A percentile compares a stretch with the other conserved stretches of the same genome.
Evolutionary conservation across 2,888 invertebrate species (phyloP).

Genomic region (Antheraea assamensis): DNA sequence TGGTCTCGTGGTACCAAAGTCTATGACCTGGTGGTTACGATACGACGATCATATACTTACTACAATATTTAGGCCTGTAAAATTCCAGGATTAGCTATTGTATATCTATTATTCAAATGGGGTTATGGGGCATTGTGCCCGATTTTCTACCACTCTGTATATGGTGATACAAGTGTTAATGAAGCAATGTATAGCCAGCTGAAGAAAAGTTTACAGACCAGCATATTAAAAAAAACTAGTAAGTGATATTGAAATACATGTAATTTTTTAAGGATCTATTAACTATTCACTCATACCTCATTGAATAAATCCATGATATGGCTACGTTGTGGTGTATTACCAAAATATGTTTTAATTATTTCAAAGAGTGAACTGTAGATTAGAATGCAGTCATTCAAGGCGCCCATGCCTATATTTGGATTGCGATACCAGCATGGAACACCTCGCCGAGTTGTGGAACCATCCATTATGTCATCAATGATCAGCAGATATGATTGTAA

Average conservation of each 20-base stretch:
- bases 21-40: too few relatives aligned
- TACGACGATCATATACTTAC: too few relatives aligned
- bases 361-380: conserved; percentile 89
- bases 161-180: too few relatives aligned
- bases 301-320: conserved; percentile 90
- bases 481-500: conserved; percentile 93
- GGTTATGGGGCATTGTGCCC: too few relatives aligned
- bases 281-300: conserved; percentile 77
- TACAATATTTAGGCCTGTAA: too few relatives aligned
- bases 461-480: conserved; percentile 96
- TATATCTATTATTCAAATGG: too few relatives aligned
- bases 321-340: conserved; percentile 86
- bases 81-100: too few relatives aligned
- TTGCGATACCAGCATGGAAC: conserved; percentile 94
- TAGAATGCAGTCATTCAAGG: conserved; percentile 93
- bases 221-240: background rate
- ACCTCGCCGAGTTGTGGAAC: conserved; percentile 91
- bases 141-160: too few relatives aligned
- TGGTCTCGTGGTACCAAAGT: too few relatives aligned
- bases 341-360: conserved; percentile 87
- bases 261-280: background rate
- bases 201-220: too few relatives aligned
- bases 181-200: too few relatives aligned
- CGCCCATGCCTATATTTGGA: conserved; percentile 86
- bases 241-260: background rate